phyloP scores from a whole-genome alignment of 2,888 invertebrate genomes.

The Drymonia ruficornis region DNA sequence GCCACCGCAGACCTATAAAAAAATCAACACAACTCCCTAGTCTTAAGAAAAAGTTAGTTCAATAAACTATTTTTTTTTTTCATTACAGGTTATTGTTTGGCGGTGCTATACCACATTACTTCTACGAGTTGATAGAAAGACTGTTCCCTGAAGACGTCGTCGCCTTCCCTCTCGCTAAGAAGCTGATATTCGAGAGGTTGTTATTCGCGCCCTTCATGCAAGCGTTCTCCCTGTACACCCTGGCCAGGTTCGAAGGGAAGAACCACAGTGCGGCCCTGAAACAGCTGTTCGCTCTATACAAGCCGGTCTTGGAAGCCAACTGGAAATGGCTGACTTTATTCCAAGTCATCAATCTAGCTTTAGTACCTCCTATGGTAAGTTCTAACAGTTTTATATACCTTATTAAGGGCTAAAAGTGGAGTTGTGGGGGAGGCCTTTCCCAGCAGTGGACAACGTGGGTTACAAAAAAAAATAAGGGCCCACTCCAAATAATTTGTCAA shows the following conservation, averaged over 20 bases:
- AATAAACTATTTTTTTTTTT: neutral
- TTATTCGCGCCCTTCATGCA: slow-evolving; percentile 90
- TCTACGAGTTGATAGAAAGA: slow-evolving; percentile 87
- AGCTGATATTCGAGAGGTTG: slow-evolving; percentile 89
- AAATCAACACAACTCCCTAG: too few species aligned
- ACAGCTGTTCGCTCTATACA: slow-evolving; percentile 87
- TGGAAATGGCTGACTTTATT: slow-evolving; percentile 91
- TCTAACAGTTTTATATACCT: too few species aligned
- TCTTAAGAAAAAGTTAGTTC: too few species aligned
- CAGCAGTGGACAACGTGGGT: too few species aligned
- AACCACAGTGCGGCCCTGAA: slow-evolving; percentile 86
- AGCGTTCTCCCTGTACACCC: slow-evolving; percentile 89
- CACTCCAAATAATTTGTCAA: too few species aligned
- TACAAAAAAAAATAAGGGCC: too few species aligned
- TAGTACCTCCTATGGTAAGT: slow-evolving; percentile 91
- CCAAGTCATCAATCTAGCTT: slow-evolving; percentile 89
- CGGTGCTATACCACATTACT: slow-evolving; percentile 91
- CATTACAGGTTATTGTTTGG: slow-evolving; percentile 89
- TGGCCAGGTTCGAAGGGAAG: slow-evolving; percentile 91
- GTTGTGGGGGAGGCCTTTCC: too few species aligned
- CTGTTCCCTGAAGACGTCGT: slow-evolving; percentile 85
- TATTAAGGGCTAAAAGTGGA: too few species aligned
- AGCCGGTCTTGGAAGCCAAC: slow-evolving; percentile 88
- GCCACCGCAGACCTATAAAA: too few species aligned
- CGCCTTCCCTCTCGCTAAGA: slow-evolving; percentile 82